Percentiles rank a stretch among this genome's conserved stretches.
Conservation (phyloP, 2,113 vertebrate species). For the Microtus richardsoni region DNA sequence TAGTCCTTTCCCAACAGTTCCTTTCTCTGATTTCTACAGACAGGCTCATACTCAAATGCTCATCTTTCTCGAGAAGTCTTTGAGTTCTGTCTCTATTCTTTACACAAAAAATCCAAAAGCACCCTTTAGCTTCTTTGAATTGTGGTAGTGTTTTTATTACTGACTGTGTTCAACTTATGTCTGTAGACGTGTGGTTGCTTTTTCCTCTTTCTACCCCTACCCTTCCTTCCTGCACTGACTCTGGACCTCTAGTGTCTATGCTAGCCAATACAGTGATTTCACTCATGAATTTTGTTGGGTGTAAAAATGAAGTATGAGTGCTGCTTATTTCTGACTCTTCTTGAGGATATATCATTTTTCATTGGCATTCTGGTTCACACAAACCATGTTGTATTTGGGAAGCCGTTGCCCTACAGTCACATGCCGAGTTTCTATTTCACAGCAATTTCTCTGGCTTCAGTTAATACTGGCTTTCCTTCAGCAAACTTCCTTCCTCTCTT, state of each 20-base stretch:
- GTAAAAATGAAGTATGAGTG: neutral
- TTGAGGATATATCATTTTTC: neutral
- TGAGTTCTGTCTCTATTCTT: neutral
- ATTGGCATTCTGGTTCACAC: neutral
- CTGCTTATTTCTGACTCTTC: neutral
- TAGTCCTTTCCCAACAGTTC: neutral
- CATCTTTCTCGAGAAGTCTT: neutral
- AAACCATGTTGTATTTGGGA: neutral
- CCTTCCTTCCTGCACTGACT: neutral
- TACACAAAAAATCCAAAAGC: neutral
- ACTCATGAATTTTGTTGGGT: neutral
- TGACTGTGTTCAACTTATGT: neutral
- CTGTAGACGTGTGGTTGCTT: neutral
- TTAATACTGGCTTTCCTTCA: neutral
- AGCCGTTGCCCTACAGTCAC: neutral
- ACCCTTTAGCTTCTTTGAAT: neutral
- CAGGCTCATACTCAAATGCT: neutral
- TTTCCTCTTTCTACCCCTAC: rapidly evolving
- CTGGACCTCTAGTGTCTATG: neutral
- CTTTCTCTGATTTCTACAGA: neutral
- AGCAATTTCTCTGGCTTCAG: neutral
- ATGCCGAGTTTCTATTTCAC: neutral
- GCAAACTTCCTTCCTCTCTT: neutral
- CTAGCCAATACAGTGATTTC: neutral
- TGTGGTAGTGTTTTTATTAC: neutral